phyloP scores from a whole-genome alignment of 35 echinoderm and acorn worm genomes.

The Amphiura filiformis region DNA sequence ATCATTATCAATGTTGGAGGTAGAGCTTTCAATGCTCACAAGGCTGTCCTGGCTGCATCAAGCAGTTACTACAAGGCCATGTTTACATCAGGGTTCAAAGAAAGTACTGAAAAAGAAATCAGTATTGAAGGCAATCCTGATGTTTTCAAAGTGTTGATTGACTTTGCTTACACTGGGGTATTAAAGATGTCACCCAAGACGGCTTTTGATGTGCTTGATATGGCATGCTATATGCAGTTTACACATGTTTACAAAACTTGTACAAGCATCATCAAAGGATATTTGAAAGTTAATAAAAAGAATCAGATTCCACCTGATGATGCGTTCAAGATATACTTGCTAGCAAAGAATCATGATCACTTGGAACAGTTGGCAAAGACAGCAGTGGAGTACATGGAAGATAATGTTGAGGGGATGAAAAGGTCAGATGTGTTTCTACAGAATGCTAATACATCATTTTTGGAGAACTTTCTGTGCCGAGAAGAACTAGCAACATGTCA shows the following conservation, averaged over 20 bases:
- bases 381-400: neutral
- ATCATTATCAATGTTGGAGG: too few species aligned
- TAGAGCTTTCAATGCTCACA: neutral
- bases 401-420: neutral
- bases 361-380: neutral
- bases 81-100: neutral
- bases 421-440: neutral
- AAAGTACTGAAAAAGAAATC: too few species aligned
- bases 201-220: neutral
- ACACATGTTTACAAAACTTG: neutral
- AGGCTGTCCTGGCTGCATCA: neutral
- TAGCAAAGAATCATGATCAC: neutral
- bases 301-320: neutral
- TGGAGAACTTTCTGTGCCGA: neutral
- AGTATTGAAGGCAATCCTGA: too few species aligned
- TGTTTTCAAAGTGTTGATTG: neutral
- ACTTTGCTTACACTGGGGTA: neutral
- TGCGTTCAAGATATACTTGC: neutral
- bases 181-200: neutral
- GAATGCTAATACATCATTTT: neutral
- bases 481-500: neutral
- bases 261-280: neutral
- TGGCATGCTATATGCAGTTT: too few species aligned
- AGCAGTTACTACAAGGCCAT: neutral
- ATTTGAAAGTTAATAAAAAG: neutral